phyloP scores from a whole-genome alignment of 2,888 invertebrate genomes.

The Spialia ferax region DNA sequence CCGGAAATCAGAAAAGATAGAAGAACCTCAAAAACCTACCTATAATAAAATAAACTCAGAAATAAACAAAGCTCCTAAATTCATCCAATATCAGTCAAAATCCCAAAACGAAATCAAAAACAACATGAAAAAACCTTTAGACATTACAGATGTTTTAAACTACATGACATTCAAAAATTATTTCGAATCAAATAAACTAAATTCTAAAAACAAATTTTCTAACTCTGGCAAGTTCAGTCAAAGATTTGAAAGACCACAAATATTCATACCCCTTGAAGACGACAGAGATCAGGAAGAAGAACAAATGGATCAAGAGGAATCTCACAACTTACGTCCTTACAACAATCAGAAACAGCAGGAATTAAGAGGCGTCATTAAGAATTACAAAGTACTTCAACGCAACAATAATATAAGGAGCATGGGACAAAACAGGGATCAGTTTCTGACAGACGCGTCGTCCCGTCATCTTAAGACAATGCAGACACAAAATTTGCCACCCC shows the following conservation, averaged over 20 bases:
- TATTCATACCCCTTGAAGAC: constrained; percentile 54
- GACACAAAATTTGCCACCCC: constrained; percentile 66
- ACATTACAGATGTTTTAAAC: constrained; percentile 70
- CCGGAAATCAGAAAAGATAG: constrained; percentile 46
- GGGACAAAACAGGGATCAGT: constrained; percentile 57
- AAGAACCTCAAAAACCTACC: constrained; percentile 36
- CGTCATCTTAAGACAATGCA: constrained; percentile 61
- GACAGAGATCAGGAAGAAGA: constrained; percentile 47
- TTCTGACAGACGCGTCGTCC: constrained; percentile 60
- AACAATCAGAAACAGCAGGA: constrained; percentile 65
- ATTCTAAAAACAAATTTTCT: constrained; percentile 57
- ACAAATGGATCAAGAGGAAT: constrained; percentile 49
- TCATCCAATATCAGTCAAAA: constrained; percentile 58
- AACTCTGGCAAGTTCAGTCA: constrained; percentile 52
- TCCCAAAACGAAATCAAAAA: constrained; percentile 61
- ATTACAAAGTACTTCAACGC: constrained; percentile 78
- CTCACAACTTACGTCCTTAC: constrained; percentile 51
- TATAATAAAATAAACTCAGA: constrained; percentile 53
- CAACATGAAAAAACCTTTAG: constrained; percentile 62
- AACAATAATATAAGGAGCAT: constrained; percentile 61
- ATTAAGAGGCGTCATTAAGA: constrained; percentile 72
- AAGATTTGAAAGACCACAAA: constrained; percentile 56
- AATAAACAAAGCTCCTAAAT: constrained; percentile 63
- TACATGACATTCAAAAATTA: constrained; percentile 71
- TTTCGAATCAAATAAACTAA: constrained; percentile 74